Percentiles rank a stretch among this genome's conserved stretches.
Evolutionary conservation across 2,888 invertebrate genomes (phyloP).

Genomic region (Gastracanthus pulcherrimus): DNA sequence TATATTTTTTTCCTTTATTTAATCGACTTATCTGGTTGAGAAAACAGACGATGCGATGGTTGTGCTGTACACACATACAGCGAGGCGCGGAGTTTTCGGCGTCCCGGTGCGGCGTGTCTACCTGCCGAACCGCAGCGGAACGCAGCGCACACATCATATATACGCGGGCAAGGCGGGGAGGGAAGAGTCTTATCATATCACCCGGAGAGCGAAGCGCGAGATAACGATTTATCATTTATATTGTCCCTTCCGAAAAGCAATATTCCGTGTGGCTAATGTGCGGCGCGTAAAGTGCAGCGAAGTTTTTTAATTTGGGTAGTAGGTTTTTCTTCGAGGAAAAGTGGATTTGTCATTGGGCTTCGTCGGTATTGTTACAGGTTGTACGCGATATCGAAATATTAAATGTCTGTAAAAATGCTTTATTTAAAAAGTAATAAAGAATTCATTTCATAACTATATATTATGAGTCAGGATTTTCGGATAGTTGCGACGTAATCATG

Average conservation of each 20-base stretch:
- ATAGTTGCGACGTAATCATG: no score
- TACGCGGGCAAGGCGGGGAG: neutral
- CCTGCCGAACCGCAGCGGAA: slow-evolving; percentile 62
- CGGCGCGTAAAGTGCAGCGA: slow-evolving; percentile 1
- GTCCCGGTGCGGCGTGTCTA: slow-evolving; percentile 60
- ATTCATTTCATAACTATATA: no score
- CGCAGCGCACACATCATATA: neutral
- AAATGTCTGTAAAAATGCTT: neutral
- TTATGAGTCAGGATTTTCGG: no score
- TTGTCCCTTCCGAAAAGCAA: slow-evolving; percentile 53
- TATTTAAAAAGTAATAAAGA: no score
- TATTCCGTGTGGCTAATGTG: slow-evolving; percentile 26
- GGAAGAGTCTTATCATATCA: slow-evolving; percentile 30
- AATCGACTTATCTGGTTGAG: slow-evolving; percentile 51
- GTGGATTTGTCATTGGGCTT: neutral
- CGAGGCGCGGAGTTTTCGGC: slow-evolving; percentile 59
- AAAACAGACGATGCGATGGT: slow-evolving; percentile 27
- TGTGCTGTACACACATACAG: slow-evolving; percentile 51
- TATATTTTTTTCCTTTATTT: slow-evolving; percentile 41
- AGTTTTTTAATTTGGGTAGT: neutral
- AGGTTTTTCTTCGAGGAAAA: neutral
- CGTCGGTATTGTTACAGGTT: neutral
- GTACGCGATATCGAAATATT: neutral
- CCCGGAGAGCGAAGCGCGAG: slow-evolving; percentile 64
- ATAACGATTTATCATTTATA: slow-evolving; percentile 66